Percentiles rank a stretch among this genome's conserved stretches.
Evolutionary conservation across 2,113 vertebrate species (phyloP).

Genomic region (Andinoacara biseriatus): DNA sequence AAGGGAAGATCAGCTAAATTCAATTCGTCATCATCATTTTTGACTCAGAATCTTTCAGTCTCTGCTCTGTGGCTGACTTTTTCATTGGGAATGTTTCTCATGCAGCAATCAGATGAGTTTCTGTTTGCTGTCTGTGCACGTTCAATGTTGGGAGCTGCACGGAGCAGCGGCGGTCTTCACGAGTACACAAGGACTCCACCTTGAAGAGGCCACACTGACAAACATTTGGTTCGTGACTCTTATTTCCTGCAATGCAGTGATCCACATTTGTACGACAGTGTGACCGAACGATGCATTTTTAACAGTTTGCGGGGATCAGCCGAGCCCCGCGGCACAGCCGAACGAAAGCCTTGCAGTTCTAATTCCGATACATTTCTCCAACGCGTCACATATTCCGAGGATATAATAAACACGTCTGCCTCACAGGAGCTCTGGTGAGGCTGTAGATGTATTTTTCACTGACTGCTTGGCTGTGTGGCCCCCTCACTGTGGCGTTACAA

Average conservation of each 20-base stretch:
- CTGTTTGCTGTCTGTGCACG: no score
- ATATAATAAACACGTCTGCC: neutral
- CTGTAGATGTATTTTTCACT: neutral
- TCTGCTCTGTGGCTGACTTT: no score
- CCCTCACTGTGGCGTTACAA: neutral
- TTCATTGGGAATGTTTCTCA: no score
- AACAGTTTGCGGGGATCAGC: rapidly evolving
- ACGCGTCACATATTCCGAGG: neutral
- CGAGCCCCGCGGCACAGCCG: neutral
- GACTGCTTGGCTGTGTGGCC: neutral
- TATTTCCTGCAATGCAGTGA: neutral
- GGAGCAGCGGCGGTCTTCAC: no score
- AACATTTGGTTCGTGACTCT: neutral
- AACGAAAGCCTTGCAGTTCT: neutral
- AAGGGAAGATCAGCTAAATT: neutral
- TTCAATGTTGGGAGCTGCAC: no score
- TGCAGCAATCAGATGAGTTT: no score
- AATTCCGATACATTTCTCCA: neutral
- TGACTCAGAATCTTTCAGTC: no score
- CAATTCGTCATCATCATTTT: no score
- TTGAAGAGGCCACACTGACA: rapidly evolving
- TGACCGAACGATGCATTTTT: rapidly evolving
- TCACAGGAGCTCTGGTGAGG: neutral
- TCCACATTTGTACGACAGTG: neutral
- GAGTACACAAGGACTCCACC: no score